Evolutionary conservation across 2,888 invertebrate genomes (phyloP), one percentile per base, ranked within the genome.

Genomic region (Epinotia bilunana): DNA sequence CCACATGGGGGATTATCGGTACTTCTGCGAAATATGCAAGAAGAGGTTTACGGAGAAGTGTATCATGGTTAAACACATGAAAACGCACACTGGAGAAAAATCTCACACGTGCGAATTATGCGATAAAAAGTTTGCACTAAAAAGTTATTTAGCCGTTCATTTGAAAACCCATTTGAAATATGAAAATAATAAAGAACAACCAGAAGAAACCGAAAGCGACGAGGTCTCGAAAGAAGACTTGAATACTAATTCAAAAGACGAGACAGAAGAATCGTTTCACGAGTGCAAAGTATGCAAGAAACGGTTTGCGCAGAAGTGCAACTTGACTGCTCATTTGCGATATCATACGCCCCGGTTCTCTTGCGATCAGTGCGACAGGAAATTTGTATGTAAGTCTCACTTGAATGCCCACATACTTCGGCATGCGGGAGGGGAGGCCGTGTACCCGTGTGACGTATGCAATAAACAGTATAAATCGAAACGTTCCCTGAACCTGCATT

Each of bases 121-220:
- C 33, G 53, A 65, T 1, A 65, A 65, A 53, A 65, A 28, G 4
- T 65, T 53, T n/a, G 53, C 28, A 18, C 53, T 53, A 18, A 65
- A 53, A 65, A 53, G 65, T n/a, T 53, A 65, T 23, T 65, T 65
- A 23, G 53, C 65, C 16, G 65, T 65, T 53, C 65, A 65, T 33
- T 11, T 33, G 18, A 65, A 33, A 65, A 65, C 53, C 33, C 65
- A 65, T 33, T 49, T 23, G 2, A 65, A 65, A 53, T 53, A 65
- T n/a, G 65, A 65, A 18, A 28, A 53, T 53, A 65, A 53, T 18
- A 12, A 12, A n/a, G n/a, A 53, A 28, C n/a, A 65, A 4, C n/a
- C 53, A 11, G 65, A 53, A 33, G 65, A 53, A 33, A 33, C 53
- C 53, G 53, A 11, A 18, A 33, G 18, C 43, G 33, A 20, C 12